Conservation (phyloP, 2,797 vertebrate genomes). For the Staurois parvus region DNA sequence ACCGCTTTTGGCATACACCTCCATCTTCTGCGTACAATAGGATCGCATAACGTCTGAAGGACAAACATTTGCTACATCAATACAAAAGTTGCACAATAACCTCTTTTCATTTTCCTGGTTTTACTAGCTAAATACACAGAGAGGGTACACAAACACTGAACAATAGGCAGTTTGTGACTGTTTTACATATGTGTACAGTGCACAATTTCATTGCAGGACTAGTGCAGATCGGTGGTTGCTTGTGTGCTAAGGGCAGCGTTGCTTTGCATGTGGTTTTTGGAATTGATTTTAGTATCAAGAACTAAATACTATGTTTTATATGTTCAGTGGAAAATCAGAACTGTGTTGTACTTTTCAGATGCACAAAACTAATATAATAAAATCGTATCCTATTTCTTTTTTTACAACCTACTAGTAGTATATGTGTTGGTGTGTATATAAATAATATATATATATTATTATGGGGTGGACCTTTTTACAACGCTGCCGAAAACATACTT, state of each 20-base stretch:
- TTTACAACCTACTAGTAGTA: too few species aligned
- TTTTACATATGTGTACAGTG: conserved; percentile 1
- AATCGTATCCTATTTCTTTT: too few species aligned
- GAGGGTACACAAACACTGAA: conserved; percentile 1
- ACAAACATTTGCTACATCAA: conserved; percentile 11
- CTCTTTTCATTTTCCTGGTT: conserved; percentile 11
- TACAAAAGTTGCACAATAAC: conserved; percentile 6
- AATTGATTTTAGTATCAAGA: too few species aligned
- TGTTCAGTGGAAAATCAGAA: too few species aligned
- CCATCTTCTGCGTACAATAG: background rate
- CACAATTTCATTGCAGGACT: background rate
- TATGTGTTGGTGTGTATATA: too few species aligned
- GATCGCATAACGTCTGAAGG: background rate
- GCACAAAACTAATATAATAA: too few species aligned
- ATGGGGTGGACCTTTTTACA: too few species aligned
- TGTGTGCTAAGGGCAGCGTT: background rate
- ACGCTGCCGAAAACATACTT: too few species aligned
- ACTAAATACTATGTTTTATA: too few species aligned
- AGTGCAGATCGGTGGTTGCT: background rate
- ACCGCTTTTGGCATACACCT: background rate
- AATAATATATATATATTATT: too few species aligned
- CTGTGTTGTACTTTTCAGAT: too few species aligned
- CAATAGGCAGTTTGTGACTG: conserved; percentile 15
- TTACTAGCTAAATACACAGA: background rate
- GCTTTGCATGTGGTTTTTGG: background rate